A percentile compares a stretch with the other conserved stretches of the same genome.
Conservation (phyloP, 2,113 vertebrate species). For the Canis aureus region DNA sequence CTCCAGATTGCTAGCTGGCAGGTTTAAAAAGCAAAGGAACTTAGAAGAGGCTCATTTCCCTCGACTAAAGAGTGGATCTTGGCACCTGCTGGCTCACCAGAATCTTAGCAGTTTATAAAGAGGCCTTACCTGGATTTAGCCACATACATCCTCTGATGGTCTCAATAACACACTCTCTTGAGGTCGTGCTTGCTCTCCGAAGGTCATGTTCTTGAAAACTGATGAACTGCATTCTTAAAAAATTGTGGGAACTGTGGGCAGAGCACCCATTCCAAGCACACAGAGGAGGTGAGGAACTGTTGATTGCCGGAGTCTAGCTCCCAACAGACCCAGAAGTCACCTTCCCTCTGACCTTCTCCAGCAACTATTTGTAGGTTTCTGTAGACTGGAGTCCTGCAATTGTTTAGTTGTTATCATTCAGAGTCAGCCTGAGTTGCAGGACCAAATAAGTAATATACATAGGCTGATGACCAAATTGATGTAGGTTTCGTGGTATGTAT, state of each 20-base stretch:
- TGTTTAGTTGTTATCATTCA: neutral
- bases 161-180: neutral
- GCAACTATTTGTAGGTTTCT: neutral
- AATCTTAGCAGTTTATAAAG: neutral
- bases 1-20: too few relatives aligned
- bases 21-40: neutral
- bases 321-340: neutral
- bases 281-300: too few relatives aligned
- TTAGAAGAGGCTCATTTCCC: neutral
- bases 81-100: accelerated
- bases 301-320: neutral
- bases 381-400: neutral
- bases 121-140: neutral
- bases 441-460: neutral
- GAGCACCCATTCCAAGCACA: neutral
- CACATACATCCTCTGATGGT: neutral
- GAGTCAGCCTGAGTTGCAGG: neutral
- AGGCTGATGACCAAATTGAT: neutral
- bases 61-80: neutral
- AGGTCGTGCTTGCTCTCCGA: too few relatives aligned
- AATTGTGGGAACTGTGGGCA: neutral
- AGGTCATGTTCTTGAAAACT: neutral
- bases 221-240: neutral
- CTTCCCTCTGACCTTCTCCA: neutral
- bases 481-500: neutral